Evolutionary conservation across 2,888 invertebrate species (phyloP), one percentile per base, ranked within the genome.

Genomic region (Periphyllus acericola): DNA sequence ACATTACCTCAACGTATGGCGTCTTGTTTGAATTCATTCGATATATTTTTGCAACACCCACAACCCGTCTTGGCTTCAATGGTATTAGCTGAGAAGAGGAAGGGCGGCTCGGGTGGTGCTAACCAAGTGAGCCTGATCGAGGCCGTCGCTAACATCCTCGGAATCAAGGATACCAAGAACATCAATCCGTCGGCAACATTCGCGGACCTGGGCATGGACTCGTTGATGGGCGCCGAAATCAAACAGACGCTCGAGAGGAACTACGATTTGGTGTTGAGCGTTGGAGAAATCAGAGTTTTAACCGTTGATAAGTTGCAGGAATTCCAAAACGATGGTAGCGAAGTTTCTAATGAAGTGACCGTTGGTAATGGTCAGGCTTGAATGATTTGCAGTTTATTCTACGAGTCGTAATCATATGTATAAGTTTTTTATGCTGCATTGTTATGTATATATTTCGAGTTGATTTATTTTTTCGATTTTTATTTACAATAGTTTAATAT

Each of bases 201-300:
- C 79, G 97, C 97, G 52, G 99, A 99, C 92, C 94, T 99, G 72
- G 99, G 99, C 89, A 97, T 99, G 95, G 99, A 99, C 92, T 99
- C 99, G 3, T 93, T 99, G 90, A 99, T 99, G 99, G 98, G 98
- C 78, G 98, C 99, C 2, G 99, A 99, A 93, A 98, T 99, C 91
- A 99, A 99, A 92, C 98, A 98, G 92, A 96, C 97, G 0, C 92
- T 99, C 85, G 98, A 98, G 92, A 94, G 98, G 88, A 96, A 96
- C 91, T 98, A 96, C 92, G 98, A 99, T 92, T 92, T 99, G 89
- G 95, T 96, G 36, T 93, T 99, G 89, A 95, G 96, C 89, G 96
- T 98, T 90, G 96, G 97, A 92, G 98, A 98, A 92, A 97, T 99
- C 90, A 94, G 98, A 89, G 94, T 93, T 83, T 93, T 98, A 78